These are phyloP conservation scores for Selene dorsalis DNA, from an alignment of 2,797 vertebrate species.

Conservation along the genomic window DNA sequence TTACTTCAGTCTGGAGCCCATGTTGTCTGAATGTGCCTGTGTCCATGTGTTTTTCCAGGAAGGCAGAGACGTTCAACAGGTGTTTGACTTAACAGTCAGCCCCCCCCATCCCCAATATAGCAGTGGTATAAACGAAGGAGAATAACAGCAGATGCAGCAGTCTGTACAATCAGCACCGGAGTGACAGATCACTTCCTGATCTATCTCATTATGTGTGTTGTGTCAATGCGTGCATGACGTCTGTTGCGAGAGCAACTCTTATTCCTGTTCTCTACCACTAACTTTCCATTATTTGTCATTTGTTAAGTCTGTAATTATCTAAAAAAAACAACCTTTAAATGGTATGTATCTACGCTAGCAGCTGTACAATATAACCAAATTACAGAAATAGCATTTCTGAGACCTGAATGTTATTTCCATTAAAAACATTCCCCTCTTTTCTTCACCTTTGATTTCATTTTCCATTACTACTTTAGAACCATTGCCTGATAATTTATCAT, in stretches of 20 bases:
- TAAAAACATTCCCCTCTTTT: not conserved
- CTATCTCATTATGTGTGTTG: conserved; percentile 51
- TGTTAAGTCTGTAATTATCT: not conserved
- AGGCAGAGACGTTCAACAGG: conserved; percentile 46
- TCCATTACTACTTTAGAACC: not conserved
- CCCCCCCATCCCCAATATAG: conserved; percentile 21
- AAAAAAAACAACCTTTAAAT: no score
- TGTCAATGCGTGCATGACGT: conserved; percentile 64
- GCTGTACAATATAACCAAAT: conserved; percentile 19
- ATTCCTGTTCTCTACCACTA: conserved; percentile 2
- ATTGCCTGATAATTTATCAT: not conserved
- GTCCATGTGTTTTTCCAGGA: conserved; percentile 75
- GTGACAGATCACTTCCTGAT: conserved; percentile 84
- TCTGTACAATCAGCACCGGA: conserved; percentile 63
- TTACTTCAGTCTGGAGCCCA: conserved; percentile 87
- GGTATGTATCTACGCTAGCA: not conserved
- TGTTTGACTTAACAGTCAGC: conserved; percentile 26
- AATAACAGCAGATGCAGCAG: conserved; percentile 38
- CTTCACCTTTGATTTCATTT: not conserved
- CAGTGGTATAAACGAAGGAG: conserved; percentile 21
- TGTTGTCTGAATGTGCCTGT: conserved; percentile 64
- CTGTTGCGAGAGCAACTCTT: conserved; percentile 26
- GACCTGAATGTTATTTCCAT: conserved; percentile 1
- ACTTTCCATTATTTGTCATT: not conserved
- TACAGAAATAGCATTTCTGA: conserved; percentile 28